Evolutionary conservation across 1,140 invertebrate species (phyloP), one percentile per base, ranked within the genome.

Genomic region (Oreohelix idahoensis): DNA sequence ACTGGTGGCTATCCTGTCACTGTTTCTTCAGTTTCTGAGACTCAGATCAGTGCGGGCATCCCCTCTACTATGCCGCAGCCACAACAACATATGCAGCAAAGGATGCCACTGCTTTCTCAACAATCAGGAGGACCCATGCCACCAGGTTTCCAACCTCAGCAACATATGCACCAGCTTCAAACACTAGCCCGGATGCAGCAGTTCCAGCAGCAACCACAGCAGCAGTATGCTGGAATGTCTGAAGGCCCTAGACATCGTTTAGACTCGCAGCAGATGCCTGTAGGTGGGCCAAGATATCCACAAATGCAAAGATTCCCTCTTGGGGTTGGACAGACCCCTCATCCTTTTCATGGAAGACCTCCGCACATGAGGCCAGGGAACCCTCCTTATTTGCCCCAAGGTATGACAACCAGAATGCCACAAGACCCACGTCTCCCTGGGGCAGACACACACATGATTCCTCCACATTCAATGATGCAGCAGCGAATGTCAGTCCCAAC

Each of bases 111-210:
- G 32, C 71, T 53, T 35, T 29, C 63, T 38, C 63, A 49, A 66
- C 45, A 42, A 10, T 76, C 73, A 38, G 53, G 70, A 32, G 84
- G 84, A 13, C 8, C 81, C 11, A 36, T 79, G 4, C 70, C 51
- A 53, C 77, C 76, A 38, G 79, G 35, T 8, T 75, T 73, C 35
- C 53, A 42, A 36, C 36, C 51, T 32, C 71, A 74, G 13, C 81
- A 76, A 36, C 58, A 75, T 49, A 70, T 84, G 79, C 84, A 83
- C 35, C 84, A 85, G 51, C 70, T 85, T 29, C 81, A 80, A 49
- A 82, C 83, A 11, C 53, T 58, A 0, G 71, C 81, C 17, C 63
- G 81, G 11, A 79, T 85, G 51, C 81, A 79, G 32, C 84, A 79
- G 39, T 71, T 71, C 17, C 83, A 84, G 32, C 84, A 84, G 73